Conservation (phyloP, 1,140 invertebrate genomes). For the Drosophila punjabiensis region DNA sequence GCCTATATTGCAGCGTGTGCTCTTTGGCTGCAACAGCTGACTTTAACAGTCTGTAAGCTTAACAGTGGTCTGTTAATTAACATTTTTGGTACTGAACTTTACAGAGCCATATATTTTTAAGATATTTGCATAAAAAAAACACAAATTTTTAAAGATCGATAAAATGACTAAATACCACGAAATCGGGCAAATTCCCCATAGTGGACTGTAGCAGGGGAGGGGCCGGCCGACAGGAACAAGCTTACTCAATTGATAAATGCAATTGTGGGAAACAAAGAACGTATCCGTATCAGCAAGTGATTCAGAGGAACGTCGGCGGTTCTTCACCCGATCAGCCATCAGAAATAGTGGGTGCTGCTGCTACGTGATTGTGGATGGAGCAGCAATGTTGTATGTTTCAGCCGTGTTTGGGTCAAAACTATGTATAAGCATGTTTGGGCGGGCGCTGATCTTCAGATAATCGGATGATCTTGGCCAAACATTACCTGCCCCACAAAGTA, state of each 20-base stretch:
- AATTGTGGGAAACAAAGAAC: slow-evolving; percentile 51
- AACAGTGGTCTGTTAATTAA: no score
- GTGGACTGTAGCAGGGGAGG: background rate
- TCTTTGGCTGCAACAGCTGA: no score
- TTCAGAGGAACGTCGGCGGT: slow-evolving; percentile 13
- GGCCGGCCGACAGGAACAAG: slow-evolving; percentile 22
- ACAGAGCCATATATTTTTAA: no score
- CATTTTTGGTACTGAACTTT: no score
- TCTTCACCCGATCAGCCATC: slow-evolving; percentile 9
- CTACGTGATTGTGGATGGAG: slow-evolving; percentile 34
- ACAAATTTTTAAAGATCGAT: no score
- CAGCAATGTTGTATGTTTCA: background rate
- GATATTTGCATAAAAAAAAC: no score
- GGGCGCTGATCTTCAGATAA: background rate
- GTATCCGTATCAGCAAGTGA: slow-evolving; percentile 56
- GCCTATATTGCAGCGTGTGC: no score
- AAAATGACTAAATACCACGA: no score
- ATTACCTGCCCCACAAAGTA: slow-evolving; percentile 41
- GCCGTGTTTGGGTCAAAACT: slow-evolving; percentile 13
- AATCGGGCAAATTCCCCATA: no score
- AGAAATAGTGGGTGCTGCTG: slow-evolving; percentile 4
- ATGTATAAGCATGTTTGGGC: slow-evolving; percentile 28
- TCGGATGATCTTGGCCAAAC: slow-evolving; percentile 33
- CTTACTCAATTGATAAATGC: slow-evolving; percentile 47
- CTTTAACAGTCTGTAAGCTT: no score